Evolutionary conservation across 2,113 vertebrate genomes (phyloP).

Genomic region (Manacus vitellinus): DNA sequence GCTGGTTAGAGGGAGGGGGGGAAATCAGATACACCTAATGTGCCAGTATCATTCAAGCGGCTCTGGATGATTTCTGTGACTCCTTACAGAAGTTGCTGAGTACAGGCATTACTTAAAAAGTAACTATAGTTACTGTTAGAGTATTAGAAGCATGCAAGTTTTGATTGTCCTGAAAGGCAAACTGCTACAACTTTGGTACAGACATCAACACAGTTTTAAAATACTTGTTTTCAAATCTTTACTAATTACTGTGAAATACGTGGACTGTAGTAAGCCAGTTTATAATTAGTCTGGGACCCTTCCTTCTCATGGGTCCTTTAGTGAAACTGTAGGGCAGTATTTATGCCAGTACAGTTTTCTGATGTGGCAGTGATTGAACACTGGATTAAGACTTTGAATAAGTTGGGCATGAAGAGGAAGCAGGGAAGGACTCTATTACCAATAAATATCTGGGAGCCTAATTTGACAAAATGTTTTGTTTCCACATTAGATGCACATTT

Average conservation of each 20-base stretch:
- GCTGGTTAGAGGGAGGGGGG: neutral
- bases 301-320: neutral
- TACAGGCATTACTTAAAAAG: neutral
- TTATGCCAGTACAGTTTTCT: neutral
- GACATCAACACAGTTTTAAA: neutral
- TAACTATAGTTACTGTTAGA: neutral
- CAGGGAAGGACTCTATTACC: neutral
- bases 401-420: neutral
- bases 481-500: neutral
- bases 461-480: slow-evolving; percentile 33
- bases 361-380: neutral
- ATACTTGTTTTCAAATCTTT: slow-evolving; percentile 12
- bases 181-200: neutral
- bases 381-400: slow-evolving; percentile 23
- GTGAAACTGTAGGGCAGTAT: neutral
- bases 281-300: neutral
- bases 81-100: neutral
- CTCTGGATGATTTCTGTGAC: neutral
- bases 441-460: neutral
- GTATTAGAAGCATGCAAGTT: neutral
- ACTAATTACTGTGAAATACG: neutral
- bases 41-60: neutral
- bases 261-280: neutral
- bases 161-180: neutral
- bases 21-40: neutral